phyloP scores from a whole-genome alignment of 2,888 invertebrate genomes.

The Miltochrista miniata region DNA sequence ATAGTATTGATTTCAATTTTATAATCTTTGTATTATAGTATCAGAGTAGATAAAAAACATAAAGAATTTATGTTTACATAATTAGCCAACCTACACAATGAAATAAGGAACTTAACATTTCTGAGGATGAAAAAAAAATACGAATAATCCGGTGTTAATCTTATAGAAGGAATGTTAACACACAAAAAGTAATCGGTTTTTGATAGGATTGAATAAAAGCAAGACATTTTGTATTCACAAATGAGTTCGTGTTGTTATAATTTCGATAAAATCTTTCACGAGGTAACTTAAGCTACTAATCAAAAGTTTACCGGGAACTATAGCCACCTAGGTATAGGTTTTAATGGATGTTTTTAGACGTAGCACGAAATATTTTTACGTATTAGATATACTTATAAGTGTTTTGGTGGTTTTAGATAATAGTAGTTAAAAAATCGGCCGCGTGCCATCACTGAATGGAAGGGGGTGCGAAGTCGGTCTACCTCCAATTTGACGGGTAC shows the following conservation, averaged over 20 bases:
- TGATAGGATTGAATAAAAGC: constrained; percentile 20
- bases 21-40: no score
- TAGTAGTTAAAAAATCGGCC: background rate
- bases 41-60: no score
- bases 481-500: no score
- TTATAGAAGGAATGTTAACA: constrained; percentile 13
- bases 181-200: constrained; percentile 7
- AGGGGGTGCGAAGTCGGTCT: no score
- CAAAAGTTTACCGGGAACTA: constrained; percentile 21
- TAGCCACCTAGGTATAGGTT: constrained; percentile 5
- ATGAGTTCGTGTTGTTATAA: constrained; percentile 41
- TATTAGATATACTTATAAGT: constrained; percentile 16
- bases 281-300: constrained; percentile 32
- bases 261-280: constrained; percentile 38
- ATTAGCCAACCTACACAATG: background rate
- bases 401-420: background rate
- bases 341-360: constrained; percentile 6
- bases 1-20: no score
- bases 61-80: no score
- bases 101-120: background rate
- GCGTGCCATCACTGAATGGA: no score
- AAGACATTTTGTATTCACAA: constrained; percentile 34
- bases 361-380: constrained; percentile 1
- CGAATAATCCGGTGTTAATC: constrained; percentile 13
- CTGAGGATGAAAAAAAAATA: background rate